Evolutionary conservation across 2,888 invertebrate genomes (phyloP).

Genomic region (Coenonympha glycerion): DNA sequence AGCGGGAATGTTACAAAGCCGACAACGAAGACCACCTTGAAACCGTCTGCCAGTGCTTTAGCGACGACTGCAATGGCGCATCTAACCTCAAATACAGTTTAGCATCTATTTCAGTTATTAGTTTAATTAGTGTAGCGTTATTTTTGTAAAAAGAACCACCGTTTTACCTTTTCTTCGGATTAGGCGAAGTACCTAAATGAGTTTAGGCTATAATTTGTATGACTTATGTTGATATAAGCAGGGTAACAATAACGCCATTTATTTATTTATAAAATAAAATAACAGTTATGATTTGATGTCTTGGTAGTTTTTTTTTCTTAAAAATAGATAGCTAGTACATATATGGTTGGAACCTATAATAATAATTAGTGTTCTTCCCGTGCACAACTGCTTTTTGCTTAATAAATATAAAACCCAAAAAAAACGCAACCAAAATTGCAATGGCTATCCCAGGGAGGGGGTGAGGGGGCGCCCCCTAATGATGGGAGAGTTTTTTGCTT

Average conservation of each 20-base stretch:
- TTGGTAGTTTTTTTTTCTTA: neutral
- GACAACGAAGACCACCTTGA: constrained; percentile 80
- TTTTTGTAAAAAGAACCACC: constrained; percentile 12
- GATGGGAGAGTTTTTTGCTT: no score
- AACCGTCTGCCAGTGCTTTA: constrained; percentile 78
- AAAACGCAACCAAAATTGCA: no score
- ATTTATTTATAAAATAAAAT: neutral
- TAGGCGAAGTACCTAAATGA: no score
- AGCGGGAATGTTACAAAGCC: constrained; percentile 72
- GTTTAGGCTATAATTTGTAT: no score
- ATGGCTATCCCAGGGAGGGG: no score
- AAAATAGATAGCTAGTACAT: no score
- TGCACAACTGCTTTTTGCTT: no score
- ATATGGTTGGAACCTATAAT: no score
- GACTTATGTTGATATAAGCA: neutral
- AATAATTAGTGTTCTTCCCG: no score
- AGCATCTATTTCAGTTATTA: neutral
- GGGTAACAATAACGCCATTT: neutral
- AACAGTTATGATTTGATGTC: neutral
- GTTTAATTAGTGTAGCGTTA: neutral
- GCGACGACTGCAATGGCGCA: constrained; percentile 75
- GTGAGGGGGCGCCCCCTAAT: no score
- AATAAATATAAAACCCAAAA: no score
- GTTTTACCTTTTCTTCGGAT: no score
- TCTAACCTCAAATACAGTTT: neutral